phyloP scores from a whole-genome alignment of 1,140 invertebrate species.

The Macrobrachium nipponense region DNA sequence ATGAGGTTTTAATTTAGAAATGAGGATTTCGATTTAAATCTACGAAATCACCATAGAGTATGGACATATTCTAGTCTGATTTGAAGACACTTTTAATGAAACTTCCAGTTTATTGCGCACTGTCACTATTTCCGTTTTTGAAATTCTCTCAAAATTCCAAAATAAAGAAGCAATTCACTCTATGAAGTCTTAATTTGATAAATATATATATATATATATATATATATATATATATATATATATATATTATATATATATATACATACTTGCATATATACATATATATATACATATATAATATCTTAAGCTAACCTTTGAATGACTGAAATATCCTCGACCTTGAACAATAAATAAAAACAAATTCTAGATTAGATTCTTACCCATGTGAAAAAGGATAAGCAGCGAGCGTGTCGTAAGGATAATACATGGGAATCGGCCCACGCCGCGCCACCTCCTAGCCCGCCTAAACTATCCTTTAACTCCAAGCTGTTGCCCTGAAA shows the following conservation, averaged over 20 bases:
- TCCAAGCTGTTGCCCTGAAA: conserved; percentile 47
- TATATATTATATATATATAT: conserved; percentile 37
- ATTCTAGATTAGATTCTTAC: conserved; percentile 25
- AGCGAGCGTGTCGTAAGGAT: conserved; percentile 60
- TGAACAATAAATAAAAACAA: too few species aligned
- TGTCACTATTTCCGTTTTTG: too few species aligned
- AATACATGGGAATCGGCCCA: conserved; percentile 62
- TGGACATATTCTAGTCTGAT: too few species aligned
- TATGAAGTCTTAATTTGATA: too few species aligned
- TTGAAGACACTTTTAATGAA: too few species aligned
- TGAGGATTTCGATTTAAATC: too few species aligned
- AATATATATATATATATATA: not conserved
- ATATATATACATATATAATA: not conserved
- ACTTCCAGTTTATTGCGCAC: too few species aligned
- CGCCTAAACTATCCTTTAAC: conserved; percentile 47
- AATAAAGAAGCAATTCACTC: too few species aligned
- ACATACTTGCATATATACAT: conserved; percentile 27
- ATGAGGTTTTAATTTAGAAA: too few species aligned
- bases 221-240: conserved; percentile 24
- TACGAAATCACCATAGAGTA: too few species aligned
- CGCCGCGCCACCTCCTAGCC: conserved; percentile 31
- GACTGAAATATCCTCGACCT: not conserved
- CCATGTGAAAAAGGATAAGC: conserved; percentile 57
- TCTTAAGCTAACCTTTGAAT: not conserved
- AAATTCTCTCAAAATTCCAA: too few species aligned